Evolutionary conservation across 2,888 invertebrate species (phyloP), one percentile per base, ranked within the genome.

Genomic region (Pachycephus smyrnensis): DNA sequence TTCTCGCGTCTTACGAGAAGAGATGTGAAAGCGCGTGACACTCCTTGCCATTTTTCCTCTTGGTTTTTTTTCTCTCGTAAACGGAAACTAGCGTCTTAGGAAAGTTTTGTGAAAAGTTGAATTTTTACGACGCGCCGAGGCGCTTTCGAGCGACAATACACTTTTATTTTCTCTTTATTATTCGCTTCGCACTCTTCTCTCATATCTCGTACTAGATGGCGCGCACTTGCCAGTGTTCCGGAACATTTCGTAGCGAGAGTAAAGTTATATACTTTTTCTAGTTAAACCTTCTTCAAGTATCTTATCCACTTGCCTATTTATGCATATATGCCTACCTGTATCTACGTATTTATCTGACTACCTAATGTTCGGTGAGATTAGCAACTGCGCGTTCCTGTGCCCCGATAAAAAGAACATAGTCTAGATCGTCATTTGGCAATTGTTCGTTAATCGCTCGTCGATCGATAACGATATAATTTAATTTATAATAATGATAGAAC

Each of bases 151-250:
- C 15, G 40, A 40, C 15, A 1, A 15, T 40, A 40, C 15, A 40
- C 40, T 40, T 40, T 40, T 40, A 40, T 40, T 40, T 40, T 40
- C 40, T 40, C 40, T 40, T 15, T 40, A 6, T 40, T 15, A 40
- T 87, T 86, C 86, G 86, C 87, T 86, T 86, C 86, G 85, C 86
- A 86, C 84, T 82, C 80, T 84, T 83, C 82, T 82, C 81, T 80
- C 77, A 76, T 75, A 73, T 80, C 40, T 40, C 40, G 78, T 81
- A 77, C 79, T 82, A 82, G 82, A 75, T 79, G 77, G 71, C 79
- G 80, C 40, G 83, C 82, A 84, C 80, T 85, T 83, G 83, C 82
- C 83, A 85, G 77, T 82, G 83, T 83, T 75, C 82, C 79, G 76
- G 73, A 68, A 68, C 77, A 75, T 40, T 40, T 40, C 40, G 40